Base-by-base conservation (phyloP, 1,140 invertebrate genomes). In the Tyrophagus putrescentiae region DNA sequence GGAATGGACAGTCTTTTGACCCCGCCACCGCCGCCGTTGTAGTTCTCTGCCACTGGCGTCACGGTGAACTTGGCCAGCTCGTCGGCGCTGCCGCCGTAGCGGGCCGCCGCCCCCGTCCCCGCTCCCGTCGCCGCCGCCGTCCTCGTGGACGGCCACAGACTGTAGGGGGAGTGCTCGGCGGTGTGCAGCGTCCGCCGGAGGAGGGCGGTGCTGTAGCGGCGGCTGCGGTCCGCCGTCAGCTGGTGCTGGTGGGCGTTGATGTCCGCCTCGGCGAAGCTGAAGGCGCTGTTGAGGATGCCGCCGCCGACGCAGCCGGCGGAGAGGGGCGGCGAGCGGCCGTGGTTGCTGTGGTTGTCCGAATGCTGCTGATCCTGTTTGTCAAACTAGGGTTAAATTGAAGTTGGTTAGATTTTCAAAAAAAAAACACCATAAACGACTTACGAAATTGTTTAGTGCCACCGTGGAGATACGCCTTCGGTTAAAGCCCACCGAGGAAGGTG, bases 21-120 rank as follows among this genome's bases (percentile, higher is more conserved):
- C 31, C 45, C 45, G 31, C 7, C 21, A 7, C 31, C 45, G 25
- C 62, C n/a, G n/a, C n/a, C n/a, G n/a, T n/a, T n/a, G n/a, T n/a
- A n/a, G n/a, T n/a, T n/a, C n/a, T n/a, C n/a, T n/a, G n/a, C 60
- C n/a, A 44, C 52, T 0, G 87, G 82, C 1, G 77, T 72, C 5
- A 84, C 76, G 32, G 75, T 78, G 64, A 90, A 87, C 66, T 80
- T 81, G 7, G 74, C 64, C 13, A n/a, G 7, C 21, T n/a, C 29
- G 52, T 54, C n/a, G 6, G 28, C 9, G 29, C 13, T 52, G 31
- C 39, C 9, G 11, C n/a, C 25, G 33, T 33, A 9, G 56, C 29
- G 21, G 56, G 44, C 13, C 33, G 56, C 56, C 56, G 44, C 56
- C 78, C 72, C 13, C 69, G 74, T 64, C 13, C 29, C 25, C 4